Evolutionary conservation across 2,113 vertebrate species (phyloP), one percentile per base, ranked within the genome.

Genomic region (Verasper variegatus): DNA sequence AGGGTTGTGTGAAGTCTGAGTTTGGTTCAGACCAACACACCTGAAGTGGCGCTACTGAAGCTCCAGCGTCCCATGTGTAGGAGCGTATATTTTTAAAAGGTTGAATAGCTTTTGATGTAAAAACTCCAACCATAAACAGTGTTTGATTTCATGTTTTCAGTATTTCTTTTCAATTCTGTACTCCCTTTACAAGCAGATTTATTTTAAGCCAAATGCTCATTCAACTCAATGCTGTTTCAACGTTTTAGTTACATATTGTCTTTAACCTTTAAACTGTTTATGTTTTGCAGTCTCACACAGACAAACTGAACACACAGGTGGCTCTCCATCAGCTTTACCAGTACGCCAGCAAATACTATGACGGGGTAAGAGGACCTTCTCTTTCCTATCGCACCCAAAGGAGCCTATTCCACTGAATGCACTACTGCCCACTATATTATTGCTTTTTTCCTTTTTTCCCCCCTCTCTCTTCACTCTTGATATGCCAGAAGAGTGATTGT

Each of bases 301-400:
- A 98, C 89, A 97, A 97, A 81, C 92, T 99, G 90, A 99, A 99
- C 87, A 99, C 97, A 0, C 94, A 98, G 23, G 97, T 98, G 93
- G 97, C 98, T 76, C 94, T 99, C 76, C 96, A 99, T 91, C 98
- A 98, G 92, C 96, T 99, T 81, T 99, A 98, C 94, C 97, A 97
- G 92, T 98, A 98, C 17, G 97, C 97, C 63, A 98, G 97, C 94
- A 99, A 98, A 94, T 98, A 99, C 95, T 99, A 98, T 0, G 97
- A 99, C 42, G 96, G 95, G 97, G 98, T 99, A 94, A 94, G 96
- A 86, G 78, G 60, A 40, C 73, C 47, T 77, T 85, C 68, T 70
- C 61, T 52, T 77, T 71, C 72, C 78, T 88, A 80, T 91, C 85
- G 20, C 82, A 81, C 88, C 85, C 89, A 74, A 80, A 84, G 77